Evolutionary conservation across 37 sponge, comb jelly and placozoan species (phyloP).

Genomic region (Theonella swinhoei): DNA sequence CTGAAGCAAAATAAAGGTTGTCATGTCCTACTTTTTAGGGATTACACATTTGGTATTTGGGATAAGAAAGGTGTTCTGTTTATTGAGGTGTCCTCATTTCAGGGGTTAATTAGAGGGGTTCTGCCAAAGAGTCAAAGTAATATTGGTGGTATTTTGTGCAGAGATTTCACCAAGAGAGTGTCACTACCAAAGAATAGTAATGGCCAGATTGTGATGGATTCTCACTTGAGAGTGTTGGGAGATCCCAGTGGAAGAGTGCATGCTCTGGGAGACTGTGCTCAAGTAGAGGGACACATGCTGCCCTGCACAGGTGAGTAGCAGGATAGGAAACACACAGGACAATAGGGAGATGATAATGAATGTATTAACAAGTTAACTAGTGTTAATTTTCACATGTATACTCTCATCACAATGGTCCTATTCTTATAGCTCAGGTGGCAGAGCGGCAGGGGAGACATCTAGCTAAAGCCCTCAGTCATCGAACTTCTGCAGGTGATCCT

Average conservation of each 20-base stretch:
- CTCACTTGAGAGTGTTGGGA: conserved; percentile 33
- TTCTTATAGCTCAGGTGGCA: conserved; percentile 60
- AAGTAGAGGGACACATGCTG: conserved; percentile 26
- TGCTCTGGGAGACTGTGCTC: conserved; percentile 91
- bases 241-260: conserved; percentile 52
- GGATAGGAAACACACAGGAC: not conserved
- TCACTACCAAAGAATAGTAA: conserved; percentile 58
- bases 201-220: conserved; percentile 84
- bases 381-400: too few relatives aligned
- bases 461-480: conserved; percentile 56
- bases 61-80: too few relatives aligned
- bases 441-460: conserved; percentile 86
- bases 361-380: too few relatives aligned
- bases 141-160: not conserved
- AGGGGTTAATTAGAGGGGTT: too few relatives aligned
- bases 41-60: too few relatives aligned
- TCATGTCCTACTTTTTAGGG: too few relatives aligned
- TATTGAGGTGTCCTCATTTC: too few relatives aligned
- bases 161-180: conserved; percentile 56
- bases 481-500: not conserved
- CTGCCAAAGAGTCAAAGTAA: too few relatives aligned
- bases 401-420: too few relatives aligned
- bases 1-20: too few relatives aligned
- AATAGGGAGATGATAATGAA: too few relatives aligned
- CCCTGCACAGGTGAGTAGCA: conserved; percentile 64